Evolutionary conservation across 2,888 invertebrate genomes (phyloP).

Genomic region (Chrysina gloriosa): DNA sequence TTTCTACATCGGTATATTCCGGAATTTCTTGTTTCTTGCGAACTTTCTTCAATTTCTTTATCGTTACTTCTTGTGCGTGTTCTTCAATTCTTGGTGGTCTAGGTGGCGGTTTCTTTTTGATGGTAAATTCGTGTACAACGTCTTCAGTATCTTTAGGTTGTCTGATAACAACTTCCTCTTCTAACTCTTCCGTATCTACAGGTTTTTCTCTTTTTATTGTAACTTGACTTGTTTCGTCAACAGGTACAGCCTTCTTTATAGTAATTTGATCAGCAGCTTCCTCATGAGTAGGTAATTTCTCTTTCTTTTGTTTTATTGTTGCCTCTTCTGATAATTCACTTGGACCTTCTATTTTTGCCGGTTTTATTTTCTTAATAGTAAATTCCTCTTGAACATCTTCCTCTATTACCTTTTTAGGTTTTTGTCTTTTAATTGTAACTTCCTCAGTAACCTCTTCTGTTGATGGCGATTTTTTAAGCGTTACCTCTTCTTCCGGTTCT

Average conservation of each 20-base stretch:
- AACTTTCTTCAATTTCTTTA: conserved; percentile 78
- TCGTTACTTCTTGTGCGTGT: conserved; percentile 75
- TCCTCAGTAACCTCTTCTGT: conserved; percentile 52
- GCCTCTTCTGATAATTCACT: conserved; percentile 60
- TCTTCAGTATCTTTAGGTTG: conserved; percentile 62
- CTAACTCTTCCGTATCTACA: conserved; percentile 56
- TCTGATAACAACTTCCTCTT: conserved; percentile 65
- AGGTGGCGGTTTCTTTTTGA: conserved; percentile 67
- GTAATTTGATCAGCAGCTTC: conserved; percentile 50
- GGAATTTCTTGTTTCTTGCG: conserved; percentile 76
- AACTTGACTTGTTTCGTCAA: conserved; percentile 49
- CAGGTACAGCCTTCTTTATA: conserved; percentile 46
- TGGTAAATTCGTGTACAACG: conserved; percentile 67
- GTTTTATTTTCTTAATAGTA: conserved; percentile 41
- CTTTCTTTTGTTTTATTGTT: conserved; percentile 51
- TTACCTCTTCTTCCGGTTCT: conserved; percentile 55
- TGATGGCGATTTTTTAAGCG: conserved; percentile 53
- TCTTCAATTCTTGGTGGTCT: conserved; percentile 69
- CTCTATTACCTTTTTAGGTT: conserved; percentile 46
- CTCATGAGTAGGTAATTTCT: conserved; percentile 49
- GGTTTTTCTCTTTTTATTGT: conserved; percentile 53
- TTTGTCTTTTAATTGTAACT: conserved; percentile 56
- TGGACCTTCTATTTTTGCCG: conserved; percentile 41
- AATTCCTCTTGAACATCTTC: conserved; percentile 56
- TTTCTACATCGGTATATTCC: conserved; percentile 80